Conservation (phyloP, 2,888 invertebrate species). For the Malthinus seriepunctatus region DNA sequence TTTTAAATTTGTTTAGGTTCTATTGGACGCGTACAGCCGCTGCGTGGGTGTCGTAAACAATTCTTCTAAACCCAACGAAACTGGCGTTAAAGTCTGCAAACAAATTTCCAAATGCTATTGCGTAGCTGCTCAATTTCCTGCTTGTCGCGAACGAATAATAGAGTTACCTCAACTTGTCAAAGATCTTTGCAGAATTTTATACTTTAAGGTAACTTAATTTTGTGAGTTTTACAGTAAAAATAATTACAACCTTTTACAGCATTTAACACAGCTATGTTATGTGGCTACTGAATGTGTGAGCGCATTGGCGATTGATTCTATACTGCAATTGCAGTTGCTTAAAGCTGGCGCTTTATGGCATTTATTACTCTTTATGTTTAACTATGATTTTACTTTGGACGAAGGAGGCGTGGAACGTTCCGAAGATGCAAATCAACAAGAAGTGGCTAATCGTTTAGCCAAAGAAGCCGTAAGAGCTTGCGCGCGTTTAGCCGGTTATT, state of each 20-base stretch:
- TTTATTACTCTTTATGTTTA: constrained; percentile 84
- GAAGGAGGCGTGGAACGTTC: constrained; percentile 91
- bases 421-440: constrained; percentile 86
- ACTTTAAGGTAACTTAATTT: constrained; percentile 77
- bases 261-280: constrained; percentile 79
- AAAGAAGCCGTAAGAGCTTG: constrained; percentile 84
- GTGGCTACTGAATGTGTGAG: constrained; percentile 91
- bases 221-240: constrained; percentile 8
- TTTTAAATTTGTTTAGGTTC: constrained; percentile 55
- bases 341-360: constrained; percentile 92
- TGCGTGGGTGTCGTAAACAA: constrained; percentile 89
- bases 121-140: constrained; percentile 93
- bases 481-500: constrained; percentile 78
- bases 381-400: constrained; percentile 95
- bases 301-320: constrained; percentile 82
- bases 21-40: constrained; percentile 89
- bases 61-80: constrained; percentile 75
- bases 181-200: constrained; percentile 83
- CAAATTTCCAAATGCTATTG: constrained; percentile 91
- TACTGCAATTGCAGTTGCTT: constrained; percentile 82
- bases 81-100: constrained; percentile 88
- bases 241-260: constrained; percentile 62
- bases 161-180: constrained; percentile 84
- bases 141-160: constrained; percentile 85
- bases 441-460: constrained; percentile 90